Evolutionary conservation across 2,113 vertebrate species (phyloP).

Genomic region (Cryptotis parvus): DNA sequence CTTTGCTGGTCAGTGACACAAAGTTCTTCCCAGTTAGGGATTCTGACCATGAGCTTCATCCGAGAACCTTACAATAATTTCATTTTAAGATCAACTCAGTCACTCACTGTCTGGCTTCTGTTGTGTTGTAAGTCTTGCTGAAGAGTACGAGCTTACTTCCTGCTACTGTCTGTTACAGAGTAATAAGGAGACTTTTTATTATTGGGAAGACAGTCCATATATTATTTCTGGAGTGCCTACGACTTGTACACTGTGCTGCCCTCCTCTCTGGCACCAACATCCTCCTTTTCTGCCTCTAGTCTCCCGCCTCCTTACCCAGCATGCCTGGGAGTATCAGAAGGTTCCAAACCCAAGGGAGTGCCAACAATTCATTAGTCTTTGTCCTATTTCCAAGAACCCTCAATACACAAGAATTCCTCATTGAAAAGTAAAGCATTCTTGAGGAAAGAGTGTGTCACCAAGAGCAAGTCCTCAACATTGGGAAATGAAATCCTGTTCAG

Average conservation of each 20-base stretch:
- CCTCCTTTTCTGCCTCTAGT: no score
- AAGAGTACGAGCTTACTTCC: no score
- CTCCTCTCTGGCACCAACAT: neutral
- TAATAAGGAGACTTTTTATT: neutral
- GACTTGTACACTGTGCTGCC: neutral
- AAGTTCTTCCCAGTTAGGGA: neutral
- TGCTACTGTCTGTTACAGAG: neutral
- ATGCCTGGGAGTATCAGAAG: slow-evolving; percentile 41
- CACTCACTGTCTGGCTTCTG: neutral
- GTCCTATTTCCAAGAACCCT: slow-evolving; percentile 83
- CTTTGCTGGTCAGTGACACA: neutral
- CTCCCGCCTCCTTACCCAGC: neutral
- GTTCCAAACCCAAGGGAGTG: slow-evolving; percentile 73
- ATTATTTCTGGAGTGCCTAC: neutral
- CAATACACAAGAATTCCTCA: slow-evolving; percentile 83
- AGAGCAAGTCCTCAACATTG: slow-evolving; percentile 63
- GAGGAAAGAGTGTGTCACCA: slow-evolving; percentile 83
- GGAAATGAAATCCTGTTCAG: slow-evolving; percentile 60
- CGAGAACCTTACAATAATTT: fast-evolving
- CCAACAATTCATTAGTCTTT: slow-evolving; percentile 75
- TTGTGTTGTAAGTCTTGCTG: neutral
- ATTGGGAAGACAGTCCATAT: no score
- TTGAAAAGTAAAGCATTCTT: slow-evolving; percentile 81
- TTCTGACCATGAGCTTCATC: fast-evolving
- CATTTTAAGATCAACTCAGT: neutral